Percentiles rank a stretch among this genome's conserved stretches.
phyloP scores from a whole-genome alignment of 2,888 invertebrate species.

The Balanococcus diminutus region DNA sequence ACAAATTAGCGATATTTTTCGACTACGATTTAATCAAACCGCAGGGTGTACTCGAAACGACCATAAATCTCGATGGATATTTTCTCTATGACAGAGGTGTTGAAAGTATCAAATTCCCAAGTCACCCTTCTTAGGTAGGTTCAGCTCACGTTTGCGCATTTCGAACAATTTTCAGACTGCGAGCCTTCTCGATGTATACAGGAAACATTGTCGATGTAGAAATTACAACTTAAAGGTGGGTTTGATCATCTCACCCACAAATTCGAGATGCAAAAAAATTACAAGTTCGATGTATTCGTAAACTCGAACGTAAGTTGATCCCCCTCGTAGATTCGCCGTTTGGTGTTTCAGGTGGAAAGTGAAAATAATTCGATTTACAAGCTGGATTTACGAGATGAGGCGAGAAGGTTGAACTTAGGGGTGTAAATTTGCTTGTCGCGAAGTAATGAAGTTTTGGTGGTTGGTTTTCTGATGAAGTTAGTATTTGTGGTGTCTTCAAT shows the following conservation, averaged over 20 bases:
- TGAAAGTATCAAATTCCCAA: not conserved
- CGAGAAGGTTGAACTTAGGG: not conserved
- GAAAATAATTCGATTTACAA: conserved; percentile 16
- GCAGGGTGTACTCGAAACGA: not conserved
- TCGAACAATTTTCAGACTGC: not conserved
- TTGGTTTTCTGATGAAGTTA: conserved; percentile 23
- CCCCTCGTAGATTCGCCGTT: not conserved
- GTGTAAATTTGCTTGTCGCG: conserved; percentile 11
- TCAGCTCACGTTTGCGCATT: not conserved
- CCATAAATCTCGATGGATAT: not conserved
- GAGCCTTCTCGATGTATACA: not conserved
- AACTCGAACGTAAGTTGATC: not conserved
- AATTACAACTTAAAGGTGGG: not conserved
- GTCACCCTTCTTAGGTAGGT: not conserved
- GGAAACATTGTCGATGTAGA: not conserved
- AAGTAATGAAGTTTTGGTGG: conserved; percentile 27
- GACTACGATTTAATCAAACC: no score
- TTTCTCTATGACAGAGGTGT: not conserved
- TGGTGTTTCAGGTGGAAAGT: not conserved
- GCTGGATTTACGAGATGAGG: not conserved
- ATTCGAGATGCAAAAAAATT: not conserved
- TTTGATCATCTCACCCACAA: no score
- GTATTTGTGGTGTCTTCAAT: not conserved
- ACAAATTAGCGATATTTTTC: not conserved
- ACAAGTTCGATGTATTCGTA: not conserved